Evolutionary conservation across 2,113 vertebrate species (phyloP), one percentile per base, ranked within the genome.

Genomic region (Lepus europaeus): DNA sequence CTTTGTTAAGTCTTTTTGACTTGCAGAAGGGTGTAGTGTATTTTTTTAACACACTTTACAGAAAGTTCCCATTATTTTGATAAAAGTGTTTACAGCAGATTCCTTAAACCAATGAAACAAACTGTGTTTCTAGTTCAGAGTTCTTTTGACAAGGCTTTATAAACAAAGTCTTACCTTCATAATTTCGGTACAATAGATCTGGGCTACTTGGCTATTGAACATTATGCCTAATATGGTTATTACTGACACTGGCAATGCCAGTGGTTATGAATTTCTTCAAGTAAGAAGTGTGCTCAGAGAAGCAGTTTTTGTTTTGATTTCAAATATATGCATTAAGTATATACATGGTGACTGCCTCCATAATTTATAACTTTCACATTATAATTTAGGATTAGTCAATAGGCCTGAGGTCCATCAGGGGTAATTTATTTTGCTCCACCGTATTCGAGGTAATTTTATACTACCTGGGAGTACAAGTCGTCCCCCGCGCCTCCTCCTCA

Each of bases 211-310:
- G 49, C 16, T 88, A 29, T 36, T 81, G 83, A 95, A 88, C 20
- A 79, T 36, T 76, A 73, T 12, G 27, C 25, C 49, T 76, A 81
- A 9, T 85, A 87, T 14, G 22, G 29, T 36, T 80, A 39, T 76
- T 89, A 79, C 49, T 87, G 51, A 89, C 59, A 95, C n/a, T 79
- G 68, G 23, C 36, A 80, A 56, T 59, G 82, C 17, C 27, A 45
- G 53, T 39, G 63, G 31, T 79, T 93, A 94, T 56, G 31, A 74
- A 84, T 92, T 87, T 94, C 90, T 96, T 95, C 85, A 92, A 72
- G 85, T 0, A 94, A 49, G n/a, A 95, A 93, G 20, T 76, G 45
- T 70, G 27, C 87, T 91, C 56, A 49, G 49, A 85, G 17, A 11
- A 89, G 80, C 8, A 72, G 25, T 69, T 11, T 94, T 56, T 93